A percentile compares a stretch with the other conserved stretches of the same genome.
phyloP scores from a whole-genome alignment of 35 echinoderm and acorn worm species.

The Lytechinus variegatus region DNA sequence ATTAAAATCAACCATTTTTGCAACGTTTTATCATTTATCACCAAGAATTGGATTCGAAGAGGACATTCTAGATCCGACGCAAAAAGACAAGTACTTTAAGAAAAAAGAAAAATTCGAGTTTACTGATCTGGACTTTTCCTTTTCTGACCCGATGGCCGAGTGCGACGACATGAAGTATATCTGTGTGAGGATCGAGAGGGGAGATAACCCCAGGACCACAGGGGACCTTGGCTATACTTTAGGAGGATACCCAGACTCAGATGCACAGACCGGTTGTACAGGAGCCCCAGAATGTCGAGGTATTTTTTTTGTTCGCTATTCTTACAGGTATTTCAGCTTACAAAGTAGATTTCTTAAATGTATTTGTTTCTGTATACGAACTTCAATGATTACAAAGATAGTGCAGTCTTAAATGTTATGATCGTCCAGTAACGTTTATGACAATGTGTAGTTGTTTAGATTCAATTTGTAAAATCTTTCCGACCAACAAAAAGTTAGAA shows the following conservation, averaged over 20 bases:
- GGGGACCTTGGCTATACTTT: conserved; percentile 57
- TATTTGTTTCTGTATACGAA: too few species aligned
- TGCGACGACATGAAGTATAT: conserved; percentile 45
- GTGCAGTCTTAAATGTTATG: too few species aligned
- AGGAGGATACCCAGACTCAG: conserved; percentile 23
- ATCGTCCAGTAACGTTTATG: too few species aligned
- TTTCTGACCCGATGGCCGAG: conserved; percentile 49
- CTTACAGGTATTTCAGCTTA: neutral
- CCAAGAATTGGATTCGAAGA: conserved; percentile 49
- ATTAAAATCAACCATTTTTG: neutral
- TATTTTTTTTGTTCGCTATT: neutral
- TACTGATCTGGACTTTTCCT: conserved; percentile 24
- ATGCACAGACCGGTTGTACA: conserved; percentile 69
- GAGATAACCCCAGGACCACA: conserved; percentile 33
- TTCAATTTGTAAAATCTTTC: too few species aligned
- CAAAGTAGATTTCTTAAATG: too few species aligned
- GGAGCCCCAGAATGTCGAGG: conserved; percentile 67
- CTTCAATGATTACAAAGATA: too few species aligned
- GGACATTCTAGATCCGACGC: conserved; percentile 46
- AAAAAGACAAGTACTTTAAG: conserved; percentile 33
- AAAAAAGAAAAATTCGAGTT: conserved; percentile 58
- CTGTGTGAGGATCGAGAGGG: conserved; percentile 60
- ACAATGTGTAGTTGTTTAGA: too few species aligned
- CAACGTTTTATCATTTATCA: neutral
- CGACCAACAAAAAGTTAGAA: too few species aligned